Evolutionary conservation across 2,113 vertebrate genomes (phyloP).

Genomic region (Chaenogobius annularis): DNA sequence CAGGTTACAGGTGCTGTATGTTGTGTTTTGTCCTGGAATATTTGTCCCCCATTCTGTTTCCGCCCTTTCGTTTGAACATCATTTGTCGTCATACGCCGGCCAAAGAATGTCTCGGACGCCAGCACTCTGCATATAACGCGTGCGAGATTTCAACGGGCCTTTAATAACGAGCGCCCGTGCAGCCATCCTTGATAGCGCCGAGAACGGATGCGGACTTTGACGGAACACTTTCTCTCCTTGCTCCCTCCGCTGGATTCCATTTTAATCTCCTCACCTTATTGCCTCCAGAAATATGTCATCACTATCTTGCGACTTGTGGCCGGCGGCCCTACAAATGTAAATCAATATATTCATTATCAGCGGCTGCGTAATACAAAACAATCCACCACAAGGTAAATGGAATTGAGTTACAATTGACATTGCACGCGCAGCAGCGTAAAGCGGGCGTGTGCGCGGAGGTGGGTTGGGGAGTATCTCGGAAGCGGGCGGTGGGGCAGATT

Average conservation of each 20-base stretch:
- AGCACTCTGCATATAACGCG: background rate
- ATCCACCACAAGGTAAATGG: slow-evolving; percentile 53
- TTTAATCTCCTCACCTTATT: slow-evolving; percentile 71
- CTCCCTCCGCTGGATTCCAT: slow-evolving; percentile 41
- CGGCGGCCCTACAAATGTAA: slow-evolving; percentile 60
- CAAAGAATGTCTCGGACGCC: background rate
- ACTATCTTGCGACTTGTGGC: slow-evolving; percentile 43
- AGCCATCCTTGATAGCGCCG: slow-evolving; percentile 25
- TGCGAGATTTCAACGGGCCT: background rate
- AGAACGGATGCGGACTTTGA: slow-evolving; percentile 28
- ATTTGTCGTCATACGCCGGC: background rate
- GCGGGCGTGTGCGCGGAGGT: no score
- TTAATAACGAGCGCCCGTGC: slow-evolving; percentile 3
- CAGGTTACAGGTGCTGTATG: background rate
- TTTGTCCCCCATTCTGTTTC: no score
- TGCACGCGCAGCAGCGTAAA: slow-evolving; percentile 31
- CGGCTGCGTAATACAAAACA: slow-evolving; percentile 65
- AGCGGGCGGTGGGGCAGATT: background rate
- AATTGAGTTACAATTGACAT: slow-evolving; percentile 43
- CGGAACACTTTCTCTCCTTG: slow-evolving; percentile 22
- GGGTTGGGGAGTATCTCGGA: no score
- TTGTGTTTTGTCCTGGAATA: background rate
- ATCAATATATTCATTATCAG: slow-evolving; percentile 69
- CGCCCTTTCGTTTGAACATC: no score
- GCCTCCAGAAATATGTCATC: slow-evolving; percentile 71